Evolutionary conservation across 1,140 invertebrate species (phyloP).

Genomic region (Bombus superbus): DNA sequence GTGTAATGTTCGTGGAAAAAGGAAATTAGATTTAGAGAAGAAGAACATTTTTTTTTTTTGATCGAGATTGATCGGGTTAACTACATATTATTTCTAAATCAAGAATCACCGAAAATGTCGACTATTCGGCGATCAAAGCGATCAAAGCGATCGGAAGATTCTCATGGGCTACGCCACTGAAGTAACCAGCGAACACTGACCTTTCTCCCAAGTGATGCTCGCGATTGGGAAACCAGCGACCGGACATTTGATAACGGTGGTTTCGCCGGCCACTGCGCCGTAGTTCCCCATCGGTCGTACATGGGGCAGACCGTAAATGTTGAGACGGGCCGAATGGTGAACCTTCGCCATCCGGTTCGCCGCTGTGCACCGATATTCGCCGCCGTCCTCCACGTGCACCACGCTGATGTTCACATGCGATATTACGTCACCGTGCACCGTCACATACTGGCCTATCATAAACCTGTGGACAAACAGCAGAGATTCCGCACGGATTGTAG

Average conservation of each 20-base stretch:
- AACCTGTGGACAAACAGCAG: constrained; percentile 83
- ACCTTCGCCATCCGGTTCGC: constrained; percentile 91
- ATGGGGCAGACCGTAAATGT: constrained; percentile 95
- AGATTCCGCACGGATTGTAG: neutral
- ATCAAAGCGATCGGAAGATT: neutral
- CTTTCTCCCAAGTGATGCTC: constrained; percentile 94
- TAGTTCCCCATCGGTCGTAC: constrained; percentile 96
- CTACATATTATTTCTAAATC: neutral
- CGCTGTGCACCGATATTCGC: constrained; percentile 94
- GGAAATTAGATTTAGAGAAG: no score
- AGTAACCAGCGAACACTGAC: constrained; percentile 80
- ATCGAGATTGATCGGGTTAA: neutral
- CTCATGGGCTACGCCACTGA: neutral
- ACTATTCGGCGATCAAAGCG: neutral
- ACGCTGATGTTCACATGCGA: constrained; percentile 97
- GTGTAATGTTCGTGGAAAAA: no score
- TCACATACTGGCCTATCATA: constrained; percentile 95
- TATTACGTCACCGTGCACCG: constrained; percentile 95
- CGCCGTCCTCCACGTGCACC: constrained; percentile 94
- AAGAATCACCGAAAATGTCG: neutral
- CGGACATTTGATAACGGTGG: constrained; percentile 94
- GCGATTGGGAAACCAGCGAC: constrained; percentile 96
- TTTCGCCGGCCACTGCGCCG: constrained; percentile 93
- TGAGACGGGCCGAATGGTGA: constrained; percentile 92
- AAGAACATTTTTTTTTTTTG: no score